Evolutionary conservation across 2,113 vertebrate species (phyloP).

Genomic region (Eulemur rufifrons): DNA sequence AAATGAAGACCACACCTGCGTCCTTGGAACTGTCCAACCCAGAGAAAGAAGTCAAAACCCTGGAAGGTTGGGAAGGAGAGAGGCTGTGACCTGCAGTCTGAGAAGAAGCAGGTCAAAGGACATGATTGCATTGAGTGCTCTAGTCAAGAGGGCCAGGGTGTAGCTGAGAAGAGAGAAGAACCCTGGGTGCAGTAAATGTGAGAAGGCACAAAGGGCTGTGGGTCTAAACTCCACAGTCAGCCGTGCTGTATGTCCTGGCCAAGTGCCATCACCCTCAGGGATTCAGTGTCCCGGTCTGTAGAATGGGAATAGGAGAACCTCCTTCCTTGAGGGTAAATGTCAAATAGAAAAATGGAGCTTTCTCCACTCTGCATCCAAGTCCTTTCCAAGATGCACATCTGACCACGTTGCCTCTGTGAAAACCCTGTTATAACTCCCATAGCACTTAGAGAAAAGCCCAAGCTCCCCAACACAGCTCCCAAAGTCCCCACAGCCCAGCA

Average conservation of each 20-base stretch:
- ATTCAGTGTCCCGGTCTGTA: neutral
- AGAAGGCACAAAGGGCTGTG: neutral
- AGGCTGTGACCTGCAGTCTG: neutral
- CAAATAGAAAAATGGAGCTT: neutral
- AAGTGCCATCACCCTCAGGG: neutral
- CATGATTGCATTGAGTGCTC: accelerated
- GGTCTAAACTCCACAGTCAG: neutral
- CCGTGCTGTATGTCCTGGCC: neutral
- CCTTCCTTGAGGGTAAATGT: neutral
- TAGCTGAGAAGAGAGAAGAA: too few relatives aligned
- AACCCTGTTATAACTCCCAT: too few relatives aligned
- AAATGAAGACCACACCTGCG: neutral
- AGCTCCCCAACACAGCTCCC: accelerated
- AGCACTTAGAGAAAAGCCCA: neutral
- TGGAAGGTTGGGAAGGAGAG: neutral
- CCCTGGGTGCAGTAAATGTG: neutral
- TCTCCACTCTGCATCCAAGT: neutral
- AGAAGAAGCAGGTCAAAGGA: neutral
- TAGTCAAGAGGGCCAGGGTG: accelerated
- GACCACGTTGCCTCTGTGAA: neutral
- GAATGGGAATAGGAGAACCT: neutral
- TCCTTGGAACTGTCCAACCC: neutral
- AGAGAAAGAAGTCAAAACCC: neutral
- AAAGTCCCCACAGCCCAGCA: too few relatives aligned
- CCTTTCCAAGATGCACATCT: neutral